These are phyloP conservation scores for Diaperis boleti DNA, from an alignment of 2,888 invertebrate genomes.

Conservation along the genomic window DNA sequence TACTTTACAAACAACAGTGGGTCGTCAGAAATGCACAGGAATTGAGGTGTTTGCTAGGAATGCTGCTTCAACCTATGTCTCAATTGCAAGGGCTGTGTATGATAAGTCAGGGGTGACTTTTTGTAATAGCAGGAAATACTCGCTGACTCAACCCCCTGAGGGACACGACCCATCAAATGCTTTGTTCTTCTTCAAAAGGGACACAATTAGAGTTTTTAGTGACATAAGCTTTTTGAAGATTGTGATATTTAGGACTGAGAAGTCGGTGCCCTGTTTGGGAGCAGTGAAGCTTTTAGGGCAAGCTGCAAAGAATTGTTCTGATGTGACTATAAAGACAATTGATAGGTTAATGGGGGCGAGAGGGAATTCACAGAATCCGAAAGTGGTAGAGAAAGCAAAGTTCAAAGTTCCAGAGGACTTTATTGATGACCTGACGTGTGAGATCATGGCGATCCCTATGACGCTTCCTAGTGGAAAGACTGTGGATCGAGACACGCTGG, in stretches of 20 bases:
- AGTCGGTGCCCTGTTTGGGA: constrained; percentile 76
- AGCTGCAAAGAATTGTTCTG: constrained; percentile 67
- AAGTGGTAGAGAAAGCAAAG: neutral
- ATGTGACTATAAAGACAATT: constrained; percentile 59
- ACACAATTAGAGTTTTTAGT: constrained; percentile 63
- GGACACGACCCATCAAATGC: constrained; percentile 54
- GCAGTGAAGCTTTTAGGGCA: constrained; percentile 78
- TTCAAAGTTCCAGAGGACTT: constrained; percentile 76
- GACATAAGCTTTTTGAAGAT: constrained; percentile 69
- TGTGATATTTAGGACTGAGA: constrained; percentile 73
- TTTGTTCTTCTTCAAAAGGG: constrained; percentile 63
- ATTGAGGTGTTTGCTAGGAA: constrained; percentile 74
- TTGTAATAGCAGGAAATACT: constrained; percentile 61
- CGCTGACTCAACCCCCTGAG: constrained; percentile 51
- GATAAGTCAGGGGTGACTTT: constrained; percentile 65
- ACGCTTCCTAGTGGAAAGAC: constrained; percentile 81
- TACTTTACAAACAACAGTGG: constrained; percentile 73
- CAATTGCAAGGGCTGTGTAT: constrained; percentile 62
- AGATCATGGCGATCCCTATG: constrained; percentile 82
- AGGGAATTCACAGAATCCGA: too few relatives aligned
- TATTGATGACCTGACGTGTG: constrained; percentile 80
- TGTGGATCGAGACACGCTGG: constrained; percentile 79
- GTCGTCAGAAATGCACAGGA: constrained; percentile 76
- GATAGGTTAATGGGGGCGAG: constrained; percentile 49
- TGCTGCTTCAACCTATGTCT: constrained; percentile 53